Percentiles rank a stretch among this genome's conserved stretches.
These are phyloP conservation scores for Prunella himalayana DNA, from an alignment of 2,113 vertebrate species.

Conservation along the genomic window DNA sequence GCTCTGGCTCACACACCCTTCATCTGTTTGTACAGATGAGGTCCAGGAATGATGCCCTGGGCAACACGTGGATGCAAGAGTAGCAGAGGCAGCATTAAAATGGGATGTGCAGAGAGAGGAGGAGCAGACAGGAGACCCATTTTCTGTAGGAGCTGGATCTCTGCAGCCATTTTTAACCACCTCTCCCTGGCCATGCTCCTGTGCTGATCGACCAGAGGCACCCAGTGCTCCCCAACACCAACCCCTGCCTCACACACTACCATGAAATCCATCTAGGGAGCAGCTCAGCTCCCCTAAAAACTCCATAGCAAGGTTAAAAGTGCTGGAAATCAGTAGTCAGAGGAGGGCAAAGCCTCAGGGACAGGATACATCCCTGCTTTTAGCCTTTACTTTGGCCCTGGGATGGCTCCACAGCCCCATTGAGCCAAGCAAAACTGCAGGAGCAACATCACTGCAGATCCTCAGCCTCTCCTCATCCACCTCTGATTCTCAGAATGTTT, in stretches of 20 bases:
- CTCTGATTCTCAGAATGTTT: neutral
- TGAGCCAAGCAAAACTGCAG: neutral
- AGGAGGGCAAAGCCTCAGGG: neutral
- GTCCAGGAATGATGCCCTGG: neutral
- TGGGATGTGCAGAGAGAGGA: neutral
- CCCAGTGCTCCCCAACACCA: rapidly evolving
- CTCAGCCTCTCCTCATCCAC: neutral
- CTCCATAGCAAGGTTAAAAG: neutral
- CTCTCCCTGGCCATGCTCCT: neutral
- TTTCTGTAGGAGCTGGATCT: neutral
- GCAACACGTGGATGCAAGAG: neutral
- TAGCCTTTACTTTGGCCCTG: neutral
- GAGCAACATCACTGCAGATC: neutral
- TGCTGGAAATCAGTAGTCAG: neutral
- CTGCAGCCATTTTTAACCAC: neutral
- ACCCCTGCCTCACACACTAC: neutral
- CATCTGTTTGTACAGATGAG: neutral
- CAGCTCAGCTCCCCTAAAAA: neutral
- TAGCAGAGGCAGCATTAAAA: neutral
- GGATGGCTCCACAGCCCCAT: neutral
- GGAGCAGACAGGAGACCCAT: neutral
- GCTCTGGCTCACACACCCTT: neutral
- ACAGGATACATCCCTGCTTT: neutral
- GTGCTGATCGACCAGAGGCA: neutral
- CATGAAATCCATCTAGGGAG: neutral